Conservation (phyloP, 2,888 invertebrate species). For the Dolomedes plantarius region DNA sequence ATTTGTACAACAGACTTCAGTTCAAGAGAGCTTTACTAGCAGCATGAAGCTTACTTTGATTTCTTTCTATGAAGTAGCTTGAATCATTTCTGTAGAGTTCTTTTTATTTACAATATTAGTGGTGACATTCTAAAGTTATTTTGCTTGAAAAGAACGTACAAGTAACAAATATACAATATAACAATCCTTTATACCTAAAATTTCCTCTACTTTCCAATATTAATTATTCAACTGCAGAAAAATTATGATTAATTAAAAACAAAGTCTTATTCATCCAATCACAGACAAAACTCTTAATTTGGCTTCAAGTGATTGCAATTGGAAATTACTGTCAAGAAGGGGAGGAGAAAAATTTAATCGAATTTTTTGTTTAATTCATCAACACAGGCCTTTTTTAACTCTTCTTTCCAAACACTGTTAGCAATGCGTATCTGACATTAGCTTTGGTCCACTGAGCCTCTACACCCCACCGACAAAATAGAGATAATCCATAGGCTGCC, state of each 20-base stretch:
- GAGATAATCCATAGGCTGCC: constrained; percentile 21
- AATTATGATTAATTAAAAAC: constrained; percentile 17
- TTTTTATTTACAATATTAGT: not conserved
- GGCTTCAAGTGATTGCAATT: constrained; percentile 42
- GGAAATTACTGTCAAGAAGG: constrained; percentile 52
- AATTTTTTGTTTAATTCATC: no score
- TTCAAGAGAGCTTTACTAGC: not conserved
- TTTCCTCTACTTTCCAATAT: not conserved
- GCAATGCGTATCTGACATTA: not conserved
- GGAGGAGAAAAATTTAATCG: no score
- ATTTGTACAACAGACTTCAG: not conserved
- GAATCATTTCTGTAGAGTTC: not conserved
- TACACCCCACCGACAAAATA: not conserved
- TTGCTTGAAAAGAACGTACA: not conserved
- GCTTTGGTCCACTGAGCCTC: constrained; percentile 38
- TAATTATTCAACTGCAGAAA: not conserved
- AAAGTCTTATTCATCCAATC: constrained; percentile 37
- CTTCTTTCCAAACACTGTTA: no score
- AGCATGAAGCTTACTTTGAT: not conserved
- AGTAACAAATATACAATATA: constrained; percentile 59
- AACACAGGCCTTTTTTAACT: not conserved
- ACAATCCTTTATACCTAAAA: constrained; percentile 56
- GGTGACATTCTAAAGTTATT: not conserved
- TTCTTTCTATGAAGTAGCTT: not conserved
- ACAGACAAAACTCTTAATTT: constrained; percentile 59